Percentiles rank a stretch among this genome's conserved stretches.
phyloP scores from a whole-genome alignment of 1,140 invertebrate species.

The Lordiphosa collinella region DNA sequence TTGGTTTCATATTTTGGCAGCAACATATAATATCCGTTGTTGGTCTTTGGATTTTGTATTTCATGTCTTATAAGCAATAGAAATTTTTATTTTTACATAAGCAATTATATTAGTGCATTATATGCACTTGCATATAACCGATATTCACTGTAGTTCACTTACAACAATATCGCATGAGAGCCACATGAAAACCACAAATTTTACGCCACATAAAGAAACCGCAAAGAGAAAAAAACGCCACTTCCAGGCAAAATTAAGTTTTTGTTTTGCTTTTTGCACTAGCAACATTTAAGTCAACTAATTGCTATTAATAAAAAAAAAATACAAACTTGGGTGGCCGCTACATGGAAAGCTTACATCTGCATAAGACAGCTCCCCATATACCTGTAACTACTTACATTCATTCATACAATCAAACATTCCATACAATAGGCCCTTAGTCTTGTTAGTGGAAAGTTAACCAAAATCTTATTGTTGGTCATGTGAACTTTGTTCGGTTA shows the following conservation, averaged over 20 bases:
- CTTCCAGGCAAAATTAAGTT: constrained; percentile 43
- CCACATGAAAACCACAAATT: constrained; percentile 59
- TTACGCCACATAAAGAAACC: constrained; percentile 58
- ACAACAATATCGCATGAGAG: constrained; percentile 40
- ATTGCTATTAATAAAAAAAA: constrained; percentile 72
- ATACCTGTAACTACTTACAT: not conserved
- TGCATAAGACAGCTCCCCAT: not conserved
- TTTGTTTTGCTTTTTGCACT: constrained; percentile 26
- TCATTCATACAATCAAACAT: not conserved
- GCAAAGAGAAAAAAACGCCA: constrained; percentile 37
- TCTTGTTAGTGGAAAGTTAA: constrained; percentile 42
- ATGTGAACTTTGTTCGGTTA: constrained; percentile 33
- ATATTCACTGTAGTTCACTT: constrained; percentile 23
- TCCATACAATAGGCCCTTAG: constrained; percentile 39
- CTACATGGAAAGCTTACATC: constrained; percentile 4
- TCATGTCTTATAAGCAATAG: too few species aligned
- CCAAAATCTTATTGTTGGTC: constrained; percentile 29
- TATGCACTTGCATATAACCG: too few species aligned
- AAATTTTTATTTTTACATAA: too few species aligned
- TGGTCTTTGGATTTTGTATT: too few species aligned
- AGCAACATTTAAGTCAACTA: constrained; percentile 34
- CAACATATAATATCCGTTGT: too few species aligned
- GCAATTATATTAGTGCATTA: too few species aligned
- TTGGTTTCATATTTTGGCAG: too few species aligned
- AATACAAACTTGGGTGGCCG: constrained; percentile 44